A percentile compares a stretch with the other conserved stretches of the same genome.
Evolutionary conservation across 2,888 invertebrate species (phyloP).

Genomic region (Neoscelio sp.): DNA sequence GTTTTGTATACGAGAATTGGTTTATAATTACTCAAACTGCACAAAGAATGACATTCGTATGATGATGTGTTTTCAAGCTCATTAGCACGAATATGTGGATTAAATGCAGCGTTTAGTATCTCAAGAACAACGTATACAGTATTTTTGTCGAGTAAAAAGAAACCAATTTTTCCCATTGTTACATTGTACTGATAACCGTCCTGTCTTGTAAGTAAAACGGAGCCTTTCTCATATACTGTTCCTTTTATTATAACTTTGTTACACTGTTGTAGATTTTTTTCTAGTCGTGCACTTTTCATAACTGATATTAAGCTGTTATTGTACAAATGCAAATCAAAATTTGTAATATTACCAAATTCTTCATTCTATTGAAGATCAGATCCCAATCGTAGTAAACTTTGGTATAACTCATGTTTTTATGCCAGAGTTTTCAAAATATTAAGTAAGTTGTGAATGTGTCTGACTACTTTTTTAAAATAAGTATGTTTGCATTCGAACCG

Average conservation of each 20-base stretch:
- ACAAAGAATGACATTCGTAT: conserved; percentile 48
- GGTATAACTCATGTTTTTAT: conserved; percentile 54
- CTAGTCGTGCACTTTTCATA: conserved; percentile 9
- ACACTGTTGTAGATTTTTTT: conserved; percentile 41
- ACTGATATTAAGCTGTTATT: conserved; percentile 18
- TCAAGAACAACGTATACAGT: conserved; percentile 48
- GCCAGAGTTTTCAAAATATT: conserved; percentile 40
- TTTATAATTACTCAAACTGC: conserved; percentile 43
- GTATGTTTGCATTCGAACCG: conserved; percentile 73
- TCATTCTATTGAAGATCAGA: conserved; percentile 4
- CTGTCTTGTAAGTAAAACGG: conserved; percentile 35
- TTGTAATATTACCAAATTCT: conserved; percentile 10
- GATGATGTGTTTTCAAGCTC: conserved; percentile 21
- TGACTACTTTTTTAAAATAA: conserved; percentile 69
- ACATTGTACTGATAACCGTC: conserved; percentile 50
- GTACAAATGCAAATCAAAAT: conserved; percentile 32
- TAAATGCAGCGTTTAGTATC: conserved; percentile 39
- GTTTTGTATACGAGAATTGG: too few relatives aligned
- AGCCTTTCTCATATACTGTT: conserved; percentile 49
- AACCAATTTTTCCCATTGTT: conserved; percentile 49
- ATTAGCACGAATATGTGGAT: conserved; percentile 41
- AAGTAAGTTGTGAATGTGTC: conserved; percentile 28
- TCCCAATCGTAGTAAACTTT: conserved; percentile 37
- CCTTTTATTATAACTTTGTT: conserved; percentile 42
- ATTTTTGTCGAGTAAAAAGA: conserved; percentile 12